phyloP scores from a whole-genome alignment of 2,113 vertebrate genomes.

The Pluvialis apricaria region DNA sequence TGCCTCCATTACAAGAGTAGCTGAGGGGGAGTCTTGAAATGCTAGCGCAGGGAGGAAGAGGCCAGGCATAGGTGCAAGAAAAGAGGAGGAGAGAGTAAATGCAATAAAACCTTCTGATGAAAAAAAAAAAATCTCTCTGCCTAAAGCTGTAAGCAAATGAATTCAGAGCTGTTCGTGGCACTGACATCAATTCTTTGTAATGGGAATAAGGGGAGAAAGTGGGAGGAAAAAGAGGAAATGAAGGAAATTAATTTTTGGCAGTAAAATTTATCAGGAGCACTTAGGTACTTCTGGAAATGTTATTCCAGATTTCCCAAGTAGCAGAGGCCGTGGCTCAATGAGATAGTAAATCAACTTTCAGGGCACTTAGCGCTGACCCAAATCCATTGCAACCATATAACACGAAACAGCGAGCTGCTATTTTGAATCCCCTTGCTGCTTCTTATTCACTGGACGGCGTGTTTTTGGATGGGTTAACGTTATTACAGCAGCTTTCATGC shows the following conservation, averaged over 20 bases:
- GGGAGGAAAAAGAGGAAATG: conserved; percentile 4
- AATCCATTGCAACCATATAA: neutral
- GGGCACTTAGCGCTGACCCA: neutral
- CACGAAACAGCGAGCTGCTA: neutral
- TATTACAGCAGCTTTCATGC: neutral
- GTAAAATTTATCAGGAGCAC: neutral
- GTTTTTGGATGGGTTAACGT: neutral
- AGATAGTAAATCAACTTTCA: conserved; percentile 16
- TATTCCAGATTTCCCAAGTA: conserved; percentile 1
- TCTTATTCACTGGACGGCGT: neutral
- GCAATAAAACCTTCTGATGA: neutral
- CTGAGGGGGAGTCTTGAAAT: neutral
- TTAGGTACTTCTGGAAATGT: conserved; percentile 26
- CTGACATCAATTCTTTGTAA: conserved; percentile 5
- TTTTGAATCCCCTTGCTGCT: neutral
- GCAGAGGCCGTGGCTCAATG: neutral
- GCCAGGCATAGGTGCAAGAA: neutral
- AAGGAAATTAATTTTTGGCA: conserved; percentile 38
- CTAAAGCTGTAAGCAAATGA: neutral
- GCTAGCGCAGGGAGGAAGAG: neutral
- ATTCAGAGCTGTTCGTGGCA: neutral
- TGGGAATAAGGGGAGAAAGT: neutral
- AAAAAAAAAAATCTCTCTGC: neutral
- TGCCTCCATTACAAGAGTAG: neutral
- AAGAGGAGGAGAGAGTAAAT: neutral